A percentile compares a stretch with the other conserved stretches of the same genome.
These are phyloP conservation scores for Cerceris ruficornis DNA, from an alignment of 2,888 invertebrate species.

Conservation along the genomic window DNA sequence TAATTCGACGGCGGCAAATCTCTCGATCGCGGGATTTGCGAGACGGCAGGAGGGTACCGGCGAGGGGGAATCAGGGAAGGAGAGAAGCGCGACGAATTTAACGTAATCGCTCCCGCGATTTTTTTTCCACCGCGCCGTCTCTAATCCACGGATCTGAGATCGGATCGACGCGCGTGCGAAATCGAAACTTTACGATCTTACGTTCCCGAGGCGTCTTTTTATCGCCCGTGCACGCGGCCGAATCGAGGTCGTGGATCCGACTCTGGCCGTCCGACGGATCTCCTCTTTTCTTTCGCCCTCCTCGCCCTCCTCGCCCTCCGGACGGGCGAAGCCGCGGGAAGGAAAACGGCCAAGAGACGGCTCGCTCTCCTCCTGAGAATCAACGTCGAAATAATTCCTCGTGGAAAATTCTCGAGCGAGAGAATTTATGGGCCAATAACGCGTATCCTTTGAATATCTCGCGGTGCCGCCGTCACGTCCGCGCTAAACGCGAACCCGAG, in stretches of 20 bases:
- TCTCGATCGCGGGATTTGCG: constrained; percentile 73
- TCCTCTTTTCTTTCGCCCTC: too few relatives aligned
- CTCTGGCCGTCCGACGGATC: too few relatives aligned
- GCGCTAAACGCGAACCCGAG: constrained; percentile 60
- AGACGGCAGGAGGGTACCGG: constrained; percentile 40
- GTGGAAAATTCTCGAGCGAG: neutral
- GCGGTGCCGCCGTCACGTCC: constrained; percentile 48
- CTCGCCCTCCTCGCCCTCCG: too few relatives aligned
- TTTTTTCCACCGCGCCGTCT: constrained; percentile 57
- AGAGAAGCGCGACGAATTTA: constrained; percentile 67
- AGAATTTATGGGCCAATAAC: constrained; percentile 40
- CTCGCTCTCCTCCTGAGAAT: too few relatives aligned
- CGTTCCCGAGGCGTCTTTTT: constrained; percentile 24
- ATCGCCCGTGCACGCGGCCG: constrained; percentile 15
- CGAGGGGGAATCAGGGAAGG: constrained; percentile 17
- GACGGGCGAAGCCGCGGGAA: too few relatives aligned
- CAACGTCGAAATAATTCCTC: too few relatives aligned
- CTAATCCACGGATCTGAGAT: constrained; percentile 65
- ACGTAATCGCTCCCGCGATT: constrained; percentile 68
- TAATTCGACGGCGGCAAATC: constrained; percentile 71
- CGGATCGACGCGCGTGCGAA: constrained; percentile 57
- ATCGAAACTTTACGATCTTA: constrained; percentile 61
- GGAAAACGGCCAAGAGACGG: too few relatives aligned
- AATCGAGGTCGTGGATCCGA: neutral
- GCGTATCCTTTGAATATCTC: constrained; percentile 48